phyloP scores from a whole-genome alignment of 2,113 vertebrate species.

The Aepyceros melampus region DNA sequence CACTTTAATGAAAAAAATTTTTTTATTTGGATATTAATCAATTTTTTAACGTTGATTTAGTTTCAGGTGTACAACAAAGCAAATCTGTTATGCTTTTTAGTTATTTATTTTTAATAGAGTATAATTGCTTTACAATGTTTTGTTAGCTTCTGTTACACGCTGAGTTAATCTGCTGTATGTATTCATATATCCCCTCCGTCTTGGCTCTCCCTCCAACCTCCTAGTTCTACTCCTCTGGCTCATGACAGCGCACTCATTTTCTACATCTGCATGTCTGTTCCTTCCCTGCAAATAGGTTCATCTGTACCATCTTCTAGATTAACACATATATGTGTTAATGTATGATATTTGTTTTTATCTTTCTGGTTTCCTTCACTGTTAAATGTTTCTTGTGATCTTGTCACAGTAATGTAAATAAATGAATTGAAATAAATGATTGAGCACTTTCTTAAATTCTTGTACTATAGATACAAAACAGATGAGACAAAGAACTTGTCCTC shows the following conservation, averaged over 20 bases:
- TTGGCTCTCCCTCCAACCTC: not conserved
- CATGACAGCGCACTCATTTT: not conserved
- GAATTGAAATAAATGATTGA: not conserved
- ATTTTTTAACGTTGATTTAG: not conserved
- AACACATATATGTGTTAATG: not conserved
- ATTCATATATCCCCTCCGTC: not conserved
- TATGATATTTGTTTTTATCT: not conserved
- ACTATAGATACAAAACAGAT: not conserved
- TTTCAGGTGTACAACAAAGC: not conserved
- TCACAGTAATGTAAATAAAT: not conserved
- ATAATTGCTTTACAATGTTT: not conserved
- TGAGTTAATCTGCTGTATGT: not conserved
- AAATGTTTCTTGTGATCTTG: not conserved
- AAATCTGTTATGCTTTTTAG: not conserved
- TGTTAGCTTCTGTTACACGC: not conserved
- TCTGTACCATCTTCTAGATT: not conserved
- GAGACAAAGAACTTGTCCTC: not conserved
- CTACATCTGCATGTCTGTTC: not conserved
- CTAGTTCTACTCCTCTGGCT: not conserved
- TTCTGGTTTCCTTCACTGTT: not conserved
- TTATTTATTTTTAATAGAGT: not conserved
- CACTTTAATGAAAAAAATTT: not conserved
- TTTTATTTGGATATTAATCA: not conserved
- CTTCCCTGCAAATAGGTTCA: not conserved
- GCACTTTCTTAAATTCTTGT: not conserved